Evolutionary conservation across 2,888 invertebrate species (phyloP).

Genomic region (Caenorhabditis plicata): DNA sequence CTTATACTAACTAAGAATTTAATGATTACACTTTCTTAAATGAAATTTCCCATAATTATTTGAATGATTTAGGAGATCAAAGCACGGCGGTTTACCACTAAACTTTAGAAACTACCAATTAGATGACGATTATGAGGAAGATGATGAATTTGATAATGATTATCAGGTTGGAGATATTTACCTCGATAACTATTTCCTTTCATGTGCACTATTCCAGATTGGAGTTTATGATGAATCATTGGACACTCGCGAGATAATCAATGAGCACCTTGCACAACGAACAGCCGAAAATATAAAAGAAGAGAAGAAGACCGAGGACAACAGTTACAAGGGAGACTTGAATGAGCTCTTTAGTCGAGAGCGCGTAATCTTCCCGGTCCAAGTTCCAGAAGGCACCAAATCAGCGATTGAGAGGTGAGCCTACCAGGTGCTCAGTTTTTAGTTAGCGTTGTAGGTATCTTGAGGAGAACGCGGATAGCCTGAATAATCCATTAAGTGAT

Average conservation of each 20-base stretch:
- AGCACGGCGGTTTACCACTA: constrained; percentile 44
- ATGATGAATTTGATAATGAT: constrained; percentile 9
- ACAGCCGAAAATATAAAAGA: constrained; percentile 22
- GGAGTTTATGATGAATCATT: constrained; percentile 34
- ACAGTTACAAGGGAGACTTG: constrained; percentile 17
- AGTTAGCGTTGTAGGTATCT: no score
- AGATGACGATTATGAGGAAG: constrained; percentile 13
- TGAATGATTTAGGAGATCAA: constrained; percentile 23
- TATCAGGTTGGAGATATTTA: constrained; percentile 27
- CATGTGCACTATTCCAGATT: constrained; percentile 19
- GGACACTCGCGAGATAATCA: constrained; percentile 16
- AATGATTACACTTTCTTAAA: no score
- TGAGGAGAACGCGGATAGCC: constrained; percentile 13
- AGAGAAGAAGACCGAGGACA: constrained; percentile 7
- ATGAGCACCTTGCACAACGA: constrained; percentile 12
- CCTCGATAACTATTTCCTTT: no score
- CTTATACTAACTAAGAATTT: no score
- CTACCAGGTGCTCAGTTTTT: no score
- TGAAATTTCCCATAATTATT: no score
- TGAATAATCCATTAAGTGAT: constrained; percentile 27
- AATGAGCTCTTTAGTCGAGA: constrained; percentile 19
- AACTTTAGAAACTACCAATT: constrained; percentile 38
- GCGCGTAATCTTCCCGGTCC: constrained; percentile 6
- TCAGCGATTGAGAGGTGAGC: constrained; percentile 17
- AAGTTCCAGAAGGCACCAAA: constrained; percentile 4